phyloP scores from a whole-genome alignment of 1,140 invertebrate genomes.

The Meloidogyne chitwoodi region DNA sequence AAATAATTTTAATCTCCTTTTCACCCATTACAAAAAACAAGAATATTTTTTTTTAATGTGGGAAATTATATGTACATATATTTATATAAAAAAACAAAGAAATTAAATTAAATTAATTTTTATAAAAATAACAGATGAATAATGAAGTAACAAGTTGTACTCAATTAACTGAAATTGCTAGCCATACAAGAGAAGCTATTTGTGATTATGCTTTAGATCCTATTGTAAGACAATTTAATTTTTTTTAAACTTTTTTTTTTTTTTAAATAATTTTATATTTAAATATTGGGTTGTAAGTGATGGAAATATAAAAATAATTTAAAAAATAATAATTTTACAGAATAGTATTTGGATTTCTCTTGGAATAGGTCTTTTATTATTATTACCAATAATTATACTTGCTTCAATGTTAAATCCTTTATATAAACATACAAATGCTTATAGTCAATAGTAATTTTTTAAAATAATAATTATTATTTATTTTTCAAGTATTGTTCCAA shows the following conservation, averaged over 20 bases:
- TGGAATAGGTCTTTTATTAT: constrained; percentile 37
- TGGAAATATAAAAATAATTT: no score
- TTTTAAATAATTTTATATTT: no score
- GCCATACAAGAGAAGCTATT: constrained; percentile 31
- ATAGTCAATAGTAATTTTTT: constrained; percentile 40
- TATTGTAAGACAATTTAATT: no score
- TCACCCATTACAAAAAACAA: no score
- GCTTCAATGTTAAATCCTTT: constrained; percentile 35
- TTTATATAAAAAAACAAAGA: no score
- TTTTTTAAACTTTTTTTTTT: background rate
- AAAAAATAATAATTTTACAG: constrained; percentile 10
- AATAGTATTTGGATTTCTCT: constrained; percentile 45
- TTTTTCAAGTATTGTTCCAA: constrained; percentile 26
- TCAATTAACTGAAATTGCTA: constrained; percentile 37
- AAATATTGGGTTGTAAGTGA: no score
- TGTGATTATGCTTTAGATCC: constrained; percentile 41
- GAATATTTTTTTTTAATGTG: no score
- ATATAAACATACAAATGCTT: constrained; percentile 35
- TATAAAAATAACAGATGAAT: constrained; percentile 44
- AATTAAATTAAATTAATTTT: background rate
- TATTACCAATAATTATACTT: constrained; percentile 42
- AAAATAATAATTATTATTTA: background rate
- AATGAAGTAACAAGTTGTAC: constrained; percentile 50
- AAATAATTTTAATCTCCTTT: no score
- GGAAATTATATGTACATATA: no score